These are phyloP conservation scores for Aelia acuminata DNA, from an alignment of 2,888 invertebrate genomes.

Conservation along the genomic window DNA sequence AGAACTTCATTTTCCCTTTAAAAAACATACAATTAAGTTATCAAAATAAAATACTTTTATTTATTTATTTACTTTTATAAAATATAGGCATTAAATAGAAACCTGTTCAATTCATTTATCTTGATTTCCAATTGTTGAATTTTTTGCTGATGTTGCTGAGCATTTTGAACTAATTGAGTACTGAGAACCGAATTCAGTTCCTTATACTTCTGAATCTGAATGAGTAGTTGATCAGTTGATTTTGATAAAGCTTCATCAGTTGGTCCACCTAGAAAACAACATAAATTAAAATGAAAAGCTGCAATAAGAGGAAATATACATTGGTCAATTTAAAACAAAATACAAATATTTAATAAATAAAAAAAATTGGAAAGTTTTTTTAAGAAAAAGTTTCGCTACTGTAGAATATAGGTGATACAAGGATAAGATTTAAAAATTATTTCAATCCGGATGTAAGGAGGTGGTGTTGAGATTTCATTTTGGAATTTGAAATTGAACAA, in stretches of 20 bases:
- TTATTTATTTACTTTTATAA: too few species aligned
- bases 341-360: background rate
- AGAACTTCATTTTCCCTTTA: constrained; percentile 85
- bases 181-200: constrained; percentile 59
- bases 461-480: too few species aligned
- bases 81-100: too few species aligned
- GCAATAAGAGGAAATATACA: background rate
- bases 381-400: too few species aligned
- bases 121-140: constrained; percentile 63
- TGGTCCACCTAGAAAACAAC: background rate
- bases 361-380: too few species aligned
- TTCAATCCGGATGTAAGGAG: too few species aligned
- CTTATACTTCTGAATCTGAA: constrained; percentile 61
- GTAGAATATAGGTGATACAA: too few species aligned
- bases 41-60: too few species aligned
- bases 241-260: constrained; percentile 50
- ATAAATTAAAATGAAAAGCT: background rate
- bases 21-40: constrained; percentile 60
- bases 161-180: constrained; percentile 61
- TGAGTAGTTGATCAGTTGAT: constrained; percentile 43
- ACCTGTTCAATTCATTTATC: constrained; percentile 66
- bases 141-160: constrained; percentile 63
- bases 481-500: too few species aligned
- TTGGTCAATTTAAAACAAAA: background rate
- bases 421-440: too few species aligned